These are phyloP conservation scores for Aplodontia rufa DNA, from an alignment of 2,113 vertebrate species.

Conservation along the genomic window DNA sequence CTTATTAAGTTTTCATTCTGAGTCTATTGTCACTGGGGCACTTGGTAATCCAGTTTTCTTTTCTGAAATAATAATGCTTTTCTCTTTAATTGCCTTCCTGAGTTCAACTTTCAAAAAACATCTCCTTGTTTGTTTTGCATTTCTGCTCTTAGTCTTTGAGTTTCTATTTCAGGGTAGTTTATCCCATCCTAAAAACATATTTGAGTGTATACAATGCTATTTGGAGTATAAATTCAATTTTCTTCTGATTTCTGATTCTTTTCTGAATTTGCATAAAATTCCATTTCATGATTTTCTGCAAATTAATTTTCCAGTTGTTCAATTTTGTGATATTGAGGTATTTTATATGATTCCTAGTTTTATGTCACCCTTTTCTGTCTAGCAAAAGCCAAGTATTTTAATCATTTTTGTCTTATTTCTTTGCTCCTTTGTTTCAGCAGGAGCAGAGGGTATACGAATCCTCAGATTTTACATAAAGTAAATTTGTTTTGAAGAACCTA, in stretches of 20 bases:
- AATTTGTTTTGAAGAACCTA: neutral
- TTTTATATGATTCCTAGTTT: neutral
- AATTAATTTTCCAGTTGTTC: neutral
- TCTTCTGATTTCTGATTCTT: neutral
- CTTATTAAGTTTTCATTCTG: neutral
- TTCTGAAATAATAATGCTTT: neutral
- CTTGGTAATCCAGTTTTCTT: neutral
- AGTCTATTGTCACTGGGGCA: neutral
- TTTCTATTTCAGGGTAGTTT: neutral
- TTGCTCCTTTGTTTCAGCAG: neutral
- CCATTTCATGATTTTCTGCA: neutral
- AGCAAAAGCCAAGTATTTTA: neutral
- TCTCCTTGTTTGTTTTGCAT: neutral
- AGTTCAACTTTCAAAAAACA: neutral
- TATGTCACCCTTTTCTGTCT: neutral
- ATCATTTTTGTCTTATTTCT: neutral
- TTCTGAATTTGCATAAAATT: neutral
- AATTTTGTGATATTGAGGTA: neutral
- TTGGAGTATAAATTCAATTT: neutral
- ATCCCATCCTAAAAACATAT: neutral
- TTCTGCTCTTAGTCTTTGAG: neutral
- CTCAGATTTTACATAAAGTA: neutral
- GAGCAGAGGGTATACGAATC: too few species aligned
- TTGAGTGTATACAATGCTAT: neutral
- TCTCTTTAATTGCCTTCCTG: neutral